A percentile compares a stretch with the other conserved stretches of the same genome.
These are phyloP conservation scores for Drosophila pruinosa DNA, from an alignment of 1,140 invertebrate genomes.

Conservation along the genomic window DNA sequence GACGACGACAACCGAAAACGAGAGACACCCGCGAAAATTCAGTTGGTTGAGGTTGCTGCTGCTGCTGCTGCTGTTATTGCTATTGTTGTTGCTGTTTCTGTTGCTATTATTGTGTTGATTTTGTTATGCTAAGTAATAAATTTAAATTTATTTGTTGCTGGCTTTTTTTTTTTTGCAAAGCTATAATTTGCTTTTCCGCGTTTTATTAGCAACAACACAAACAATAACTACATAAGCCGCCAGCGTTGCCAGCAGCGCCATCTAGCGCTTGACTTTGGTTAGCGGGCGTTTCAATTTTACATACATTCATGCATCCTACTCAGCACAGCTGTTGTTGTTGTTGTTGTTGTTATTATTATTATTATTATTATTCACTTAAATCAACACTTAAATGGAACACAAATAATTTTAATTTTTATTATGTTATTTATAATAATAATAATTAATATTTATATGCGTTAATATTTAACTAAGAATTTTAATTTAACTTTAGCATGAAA, in stretches of 20 bases:
- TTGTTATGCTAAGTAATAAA: slow-evolving; percentile 58
- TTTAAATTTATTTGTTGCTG: slow-evolving; percentile 56
- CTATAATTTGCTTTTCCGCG: slow-evolving; percentile 52
- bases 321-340: slow-evolving; percentile 38
- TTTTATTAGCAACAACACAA: slow-evolving; percentile 45
- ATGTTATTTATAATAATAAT: slow-evolving; percentile 18
- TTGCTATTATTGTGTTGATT: slow-evolving; percentile 37
- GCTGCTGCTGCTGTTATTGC: slow-evolving; percentile 12
- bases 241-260: slow-evolving; percentile 53
- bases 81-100: neutral
- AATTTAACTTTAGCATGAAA: slow-evolving; percentile 50
- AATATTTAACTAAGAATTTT: slow-evolving; percentile 64
- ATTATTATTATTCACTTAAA: slow-evolving; percentile 23
- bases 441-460: neutral
- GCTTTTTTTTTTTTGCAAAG: slow-evolving; percentile 17
- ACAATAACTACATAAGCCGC: slow-evolving; percentile 44
- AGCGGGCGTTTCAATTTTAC: slow-evolving; percentile 43
- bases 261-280: slow-evolving; percentile 62
- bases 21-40: slow-evolving; percentile 28
- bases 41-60: neutral
- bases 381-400: slow-evolving; percentile 8
- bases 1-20: slow-evolving; percentile 19
- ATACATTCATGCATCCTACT: slow-evolving; percentile 22
- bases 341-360: slow-evolving; percentile 11
- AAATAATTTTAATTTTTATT: slow-evolving; percentile 30